Evolutionary conservation across 1,140 invertebrate species (phyloP), one percentile per base, ranked within the genome.

Genomic region (Leptinotarsa texana): DNA sequence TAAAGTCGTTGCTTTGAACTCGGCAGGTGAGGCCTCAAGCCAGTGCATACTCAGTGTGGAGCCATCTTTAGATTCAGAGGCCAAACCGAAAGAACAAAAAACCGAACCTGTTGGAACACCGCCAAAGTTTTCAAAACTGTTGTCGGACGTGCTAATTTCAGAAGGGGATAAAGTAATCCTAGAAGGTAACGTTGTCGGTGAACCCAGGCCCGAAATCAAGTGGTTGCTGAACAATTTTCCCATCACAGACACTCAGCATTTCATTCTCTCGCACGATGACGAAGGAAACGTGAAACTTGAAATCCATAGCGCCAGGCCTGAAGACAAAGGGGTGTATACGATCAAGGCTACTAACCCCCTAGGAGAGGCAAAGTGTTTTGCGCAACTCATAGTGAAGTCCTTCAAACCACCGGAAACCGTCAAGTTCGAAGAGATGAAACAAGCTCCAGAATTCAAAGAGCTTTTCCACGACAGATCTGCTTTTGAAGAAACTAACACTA

Each of bases 351-450:
- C 86, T 2, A 95, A 94, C 84, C 80, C 85, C 21, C 86, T 88
- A 22, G 94, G 94, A n/a, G 92, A 94, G 78, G 92, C 92, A 1
- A 94, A 94, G 81, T 93, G 93, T 79, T 93, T 94, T 75, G 92
- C 93, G 0, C 91, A 93, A 77, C 81, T 95, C 3, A 93, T 92
- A 62, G 92, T 94, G 0, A 92, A 92, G 83, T 86, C 89, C 0
- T 85, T 89, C 11, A 82, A 83, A 86, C 85, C 71, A 74, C 80
- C 61, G 77, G 83, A 24, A 84, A 85, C 74, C 78, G 86, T 73
- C 80, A 88, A 83, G 80, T 86, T 88, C 51, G 87, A 89, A 79
- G 87, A 90, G 75, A 88, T 91, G 42, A 90, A 90, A 74, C 83
- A 88, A 33, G 86, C 89, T 22, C 93, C 93, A 4, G 84, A 84